phyloP scores from a whole-genome alignment of 2,797 vertebrate genomes.

The Gymnopithys bicolor region DNA sequence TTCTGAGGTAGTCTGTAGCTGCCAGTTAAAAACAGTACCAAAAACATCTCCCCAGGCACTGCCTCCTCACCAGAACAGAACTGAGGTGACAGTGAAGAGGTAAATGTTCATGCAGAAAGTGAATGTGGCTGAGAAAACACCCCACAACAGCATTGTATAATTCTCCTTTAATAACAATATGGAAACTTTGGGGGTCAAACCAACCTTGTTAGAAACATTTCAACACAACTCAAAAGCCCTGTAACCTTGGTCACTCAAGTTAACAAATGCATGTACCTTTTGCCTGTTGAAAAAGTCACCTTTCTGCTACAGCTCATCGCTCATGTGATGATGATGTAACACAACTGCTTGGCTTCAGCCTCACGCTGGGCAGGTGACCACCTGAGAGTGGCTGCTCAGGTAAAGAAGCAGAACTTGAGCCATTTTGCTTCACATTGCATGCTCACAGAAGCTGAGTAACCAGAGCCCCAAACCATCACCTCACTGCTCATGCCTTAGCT shows the following conservation, averaged over 20 bases:
- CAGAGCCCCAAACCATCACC: background rate
- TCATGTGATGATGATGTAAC: fast-evolving
- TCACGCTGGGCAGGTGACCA: background rate
- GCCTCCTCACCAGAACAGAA: background rate
- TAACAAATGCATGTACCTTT: background rate
- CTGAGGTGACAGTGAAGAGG: background rate
- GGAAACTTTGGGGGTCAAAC: background rate
- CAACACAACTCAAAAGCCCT: background rate
- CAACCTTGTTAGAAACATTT: background rate
- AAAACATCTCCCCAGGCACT: background rate
- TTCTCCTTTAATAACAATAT: background rate
- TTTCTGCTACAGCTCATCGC: background rate
- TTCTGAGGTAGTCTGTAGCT: background rate
- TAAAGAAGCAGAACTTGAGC: background rate
- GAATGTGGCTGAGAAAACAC: background rate
- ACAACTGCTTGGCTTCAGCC: background rate
- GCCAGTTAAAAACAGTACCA: background rate
- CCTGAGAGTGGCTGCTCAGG: background rate
- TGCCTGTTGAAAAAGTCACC: background rate
- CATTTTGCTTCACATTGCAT: background rate
- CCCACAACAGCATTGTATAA: background rate
- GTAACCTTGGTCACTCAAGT: background rate
- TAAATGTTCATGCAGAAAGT: background rate
- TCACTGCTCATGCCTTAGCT: background rate
- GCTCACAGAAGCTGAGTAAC: background rate